phyloP scores from a whole-genome alignment of 2,888 invertebrate genomes.

The Resseliella maxima region DNA sequence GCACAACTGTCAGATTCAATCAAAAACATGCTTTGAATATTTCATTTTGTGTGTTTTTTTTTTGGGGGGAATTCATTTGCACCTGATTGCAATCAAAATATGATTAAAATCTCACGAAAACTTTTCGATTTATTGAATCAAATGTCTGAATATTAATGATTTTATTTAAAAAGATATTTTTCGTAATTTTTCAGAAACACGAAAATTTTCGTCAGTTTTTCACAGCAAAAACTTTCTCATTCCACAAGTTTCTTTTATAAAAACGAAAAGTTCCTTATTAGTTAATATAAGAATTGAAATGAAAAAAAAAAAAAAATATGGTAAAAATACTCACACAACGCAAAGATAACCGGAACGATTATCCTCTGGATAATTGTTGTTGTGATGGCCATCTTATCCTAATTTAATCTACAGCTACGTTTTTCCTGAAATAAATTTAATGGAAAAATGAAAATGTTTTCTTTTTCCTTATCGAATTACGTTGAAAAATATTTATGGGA shows the following conservation, averaged over 20 bases:
- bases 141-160: neutral
- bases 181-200: too few relatives aligned
- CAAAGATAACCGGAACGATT: constrained; percentile 34
- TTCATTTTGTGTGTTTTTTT: too few relatives aligned
- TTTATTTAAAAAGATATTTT: too few relatives aligned
- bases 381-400: constrained; percentile 51
- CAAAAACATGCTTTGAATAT: neutral
- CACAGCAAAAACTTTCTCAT: too few relatives aligned
- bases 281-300: neutral
- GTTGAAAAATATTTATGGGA: neutral
- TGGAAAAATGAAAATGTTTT: neutral
- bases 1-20: constrained; percentile 8
- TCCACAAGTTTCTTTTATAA: too few relatives aligned
- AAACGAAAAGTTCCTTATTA: too few relatives aligned
- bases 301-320: neutral
- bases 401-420: constrained; percentile 44
- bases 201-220: too few relatives aligned
- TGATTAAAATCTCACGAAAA: neutral
- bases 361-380: constrained; percentile 38
- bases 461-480: neutral
- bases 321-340: neutral
- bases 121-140: neutral
- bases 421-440: neutral
- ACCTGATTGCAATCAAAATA: neutral
- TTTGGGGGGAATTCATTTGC: neutral